Conservation (phyloP, 2,113 vertebrate genomes). For the Panthera tigris region DNA sequence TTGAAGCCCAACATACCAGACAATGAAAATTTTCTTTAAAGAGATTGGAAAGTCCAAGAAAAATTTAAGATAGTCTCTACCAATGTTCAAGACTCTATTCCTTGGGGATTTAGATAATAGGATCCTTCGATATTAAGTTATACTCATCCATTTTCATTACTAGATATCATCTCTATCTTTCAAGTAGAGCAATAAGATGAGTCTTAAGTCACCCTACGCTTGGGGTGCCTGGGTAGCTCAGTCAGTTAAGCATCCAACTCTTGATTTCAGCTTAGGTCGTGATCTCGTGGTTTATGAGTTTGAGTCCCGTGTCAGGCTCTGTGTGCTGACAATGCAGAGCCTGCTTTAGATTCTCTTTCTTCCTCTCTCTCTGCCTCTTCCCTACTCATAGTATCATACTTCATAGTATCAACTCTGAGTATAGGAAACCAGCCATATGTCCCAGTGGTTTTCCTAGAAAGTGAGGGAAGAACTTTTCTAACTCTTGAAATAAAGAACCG, state of each 20-base stretch:
- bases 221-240: no score
- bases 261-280: no score
- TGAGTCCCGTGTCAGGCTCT: no score
- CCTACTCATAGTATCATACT: background rate
- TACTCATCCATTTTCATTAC: background rate
- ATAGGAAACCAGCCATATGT: background rate
- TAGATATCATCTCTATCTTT: slow-evolving; percentile 14
- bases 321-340: no score
- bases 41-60: background rate
- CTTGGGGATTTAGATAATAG: background rate
- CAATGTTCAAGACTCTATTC: background rate
- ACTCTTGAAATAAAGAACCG: background rate
- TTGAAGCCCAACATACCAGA: background rate
- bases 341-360: no score
- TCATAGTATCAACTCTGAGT: background rate
- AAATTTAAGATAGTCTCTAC: background rate
- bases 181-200: background rate
- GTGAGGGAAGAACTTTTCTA: background rate
- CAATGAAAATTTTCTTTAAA: background rate
- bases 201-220: background rate
- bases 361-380: no score
- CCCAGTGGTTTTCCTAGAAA: background rate
- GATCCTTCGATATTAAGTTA: background rate
- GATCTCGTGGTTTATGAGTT: no score
- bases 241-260: no score